Evolutionary conservation across 2,797 vertebrate species (phyloP), one percentile per base, ranked within the genome.

Genomic region (Clangula hyemalis): DNA sequence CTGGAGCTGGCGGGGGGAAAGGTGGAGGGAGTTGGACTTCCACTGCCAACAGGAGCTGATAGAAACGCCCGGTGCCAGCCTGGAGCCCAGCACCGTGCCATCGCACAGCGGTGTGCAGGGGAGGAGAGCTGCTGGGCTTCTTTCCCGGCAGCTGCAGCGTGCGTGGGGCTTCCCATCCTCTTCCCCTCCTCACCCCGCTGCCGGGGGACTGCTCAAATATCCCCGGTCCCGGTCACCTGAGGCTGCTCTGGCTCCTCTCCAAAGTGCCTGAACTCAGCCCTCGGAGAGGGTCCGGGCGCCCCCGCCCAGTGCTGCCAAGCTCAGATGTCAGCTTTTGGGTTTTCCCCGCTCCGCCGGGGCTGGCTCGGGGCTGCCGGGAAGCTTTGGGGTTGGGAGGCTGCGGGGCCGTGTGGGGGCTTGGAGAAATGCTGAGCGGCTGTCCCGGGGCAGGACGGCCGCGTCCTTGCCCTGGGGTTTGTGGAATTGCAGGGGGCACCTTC

Each of bases 91-190:
- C 2, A 2, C 76, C 4, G 5, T n/a, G 89, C 45, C 83, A 24
- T 21, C 1, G 0, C 68, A 39, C n/a, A 38, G 76, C 2, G 4
- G 17, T 3, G 49, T 6, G 6, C 18, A 38, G 38, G 28, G 0
- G 0, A 7, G 6, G 12, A 13, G 25, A 56, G 36, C n/a, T 11
- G 30, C 14, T 1, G 4, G 65, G 72, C 20, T 91, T 34, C 53
- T 86, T 87, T 69, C 39, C 73, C 61, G 85, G 76, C 69, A 85
- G 61, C 49, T 8, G 43, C 64, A 15, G 12, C 9, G n/a, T 16
- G 74, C 4, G 1, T 13, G 2, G 4, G 20, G 56, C 76, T 92
- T 68, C 65, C 62, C 82, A 27, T 83, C 58, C 75, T 77, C 76
- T 92, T 68, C 65, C 58, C 82, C 14, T 83, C 58, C 75, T 77